Evolutionary conservation across 2,113 vertebrate species (phyloP).

Genomic region (Nettapus auritus): DNA sequence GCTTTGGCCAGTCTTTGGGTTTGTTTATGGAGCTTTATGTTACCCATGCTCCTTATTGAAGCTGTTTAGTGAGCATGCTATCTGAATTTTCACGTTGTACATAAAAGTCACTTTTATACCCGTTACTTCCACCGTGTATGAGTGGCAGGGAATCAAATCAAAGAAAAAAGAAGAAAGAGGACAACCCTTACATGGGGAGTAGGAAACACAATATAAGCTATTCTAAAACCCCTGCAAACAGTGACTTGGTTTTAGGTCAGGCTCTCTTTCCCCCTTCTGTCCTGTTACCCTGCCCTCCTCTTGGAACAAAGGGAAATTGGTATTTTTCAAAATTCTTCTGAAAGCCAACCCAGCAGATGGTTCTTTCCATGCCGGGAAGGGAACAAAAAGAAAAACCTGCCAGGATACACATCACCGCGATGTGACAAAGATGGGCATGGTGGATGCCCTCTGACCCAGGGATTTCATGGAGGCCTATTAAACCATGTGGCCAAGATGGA

Average conservation of each 20-base stretch:
- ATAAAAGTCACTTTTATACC: too few relatives aligned
- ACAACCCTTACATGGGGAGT: conserved; percentile 79
- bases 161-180: conserved; percentile 79
- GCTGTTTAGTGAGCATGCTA: not conserved
- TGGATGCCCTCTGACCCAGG: conserved; percentile 75
- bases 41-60: not conserved
- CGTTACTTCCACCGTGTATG: not conserved
- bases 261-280: conserved; percentile 44
- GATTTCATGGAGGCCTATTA: conserved; percentile 76
- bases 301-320: conserved; percentile 81
- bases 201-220: conserved; percentile 79
- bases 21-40: not conserved
- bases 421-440: conserved; percentile 76
- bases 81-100: not conserved
- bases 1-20: not conserved
- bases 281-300: not conserved
- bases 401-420: conserved; percentile 76
- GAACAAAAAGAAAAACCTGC: conserved; percentile 71
- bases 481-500: conserved; percentile 71
- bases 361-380: conserved; percentile 53
- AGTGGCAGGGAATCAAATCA: conserved; percentile 83
- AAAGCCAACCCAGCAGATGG: conserved; percentile 83
- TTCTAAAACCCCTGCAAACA: conserved; percentile 77
- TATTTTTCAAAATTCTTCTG: conserved; percentile 79
- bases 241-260: conserved; percentile 76